Evolutionary conservation across 2,888 invertebrate genomes (phyloP).

Genomic region (Alviniconcha strummeri): DNA sequence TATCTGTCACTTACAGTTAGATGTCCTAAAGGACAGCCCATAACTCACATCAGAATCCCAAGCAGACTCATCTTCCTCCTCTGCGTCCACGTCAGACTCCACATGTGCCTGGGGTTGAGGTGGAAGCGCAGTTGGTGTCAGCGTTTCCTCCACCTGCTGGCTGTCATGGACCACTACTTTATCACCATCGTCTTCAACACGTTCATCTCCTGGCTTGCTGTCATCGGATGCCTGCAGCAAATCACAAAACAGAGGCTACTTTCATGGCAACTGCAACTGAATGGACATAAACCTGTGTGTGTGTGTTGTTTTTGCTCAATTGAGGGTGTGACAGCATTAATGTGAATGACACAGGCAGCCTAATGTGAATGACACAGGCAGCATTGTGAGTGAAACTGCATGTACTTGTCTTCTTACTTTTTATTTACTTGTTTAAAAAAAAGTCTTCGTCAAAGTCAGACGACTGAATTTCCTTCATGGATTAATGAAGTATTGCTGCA

Average conservation of each 20-base stretch:
- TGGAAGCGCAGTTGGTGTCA: not conserved
- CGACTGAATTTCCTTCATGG: too few relatives aligned
- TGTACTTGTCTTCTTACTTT: too few relatives aligned
- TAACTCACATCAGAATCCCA: conserved; percentile 59
- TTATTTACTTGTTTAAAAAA: too few relatives aligned
- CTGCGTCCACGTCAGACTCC: conserved; percentile 34
- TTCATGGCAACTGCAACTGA: not conserved
- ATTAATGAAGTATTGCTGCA: too few relatives aligned
- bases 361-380: too few relatives aligned
- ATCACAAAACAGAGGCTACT: not conserved
- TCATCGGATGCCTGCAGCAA: conserved; percentile 10
- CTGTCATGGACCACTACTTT: not conserved
- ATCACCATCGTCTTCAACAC: not conserved
- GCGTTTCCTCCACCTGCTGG: not conserved
- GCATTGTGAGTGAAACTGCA: too few relatives aligned
- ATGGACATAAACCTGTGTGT: not conserved
- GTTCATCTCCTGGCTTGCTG: conserved; percentile 27
- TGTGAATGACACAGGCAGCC: too few relatives aligned
- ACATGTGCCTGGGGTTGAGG: conserved; percentile 17
- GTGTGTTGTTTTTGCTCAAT: too few relatives aligned
- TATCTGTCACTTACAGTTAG: too few relatives aligned
- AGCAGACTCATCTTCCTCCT: conserved; percentile 49
- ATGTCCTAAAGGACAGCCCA: too few relatives aligned
- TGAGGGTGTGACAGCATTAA: too few relatives aligned
- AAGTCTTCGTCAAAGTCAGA: too few relatives aligned